phyloP scores from a whole-genome alignment of 1,140 invertebrate genomes.

The Pygmarrhopalites habei region DNA sequence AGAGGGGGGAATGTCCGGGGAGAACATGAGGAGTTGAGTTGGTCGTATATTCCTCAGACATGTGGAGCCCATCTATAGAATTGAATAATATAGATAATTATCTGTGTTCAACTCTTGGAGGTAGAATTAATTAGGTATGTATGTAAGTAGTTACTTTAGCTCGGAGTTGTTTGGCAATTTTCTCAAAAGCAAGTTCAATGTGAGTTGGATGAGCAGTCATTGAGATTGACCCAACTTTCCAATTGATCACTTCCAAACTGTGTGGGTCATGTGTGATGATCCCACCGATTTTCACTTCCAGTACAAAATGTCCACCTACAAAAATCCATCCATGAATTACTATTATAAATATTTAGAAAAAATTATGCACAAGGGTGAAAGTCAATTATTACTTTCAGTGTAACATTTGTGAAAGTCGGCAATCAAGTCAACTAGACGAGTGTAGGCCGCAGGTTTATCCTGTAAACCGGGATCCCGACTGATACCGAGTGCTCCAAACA shows the following conservation, averaged over 20 bases:
- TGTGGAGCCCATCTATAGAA: constrained; percentile 10
- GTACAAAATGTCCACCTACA: constrained; percentile 30
- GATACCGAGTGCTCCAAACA: constrained; percentile 36
- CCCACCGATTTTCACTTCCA: constrained; percentile 33
- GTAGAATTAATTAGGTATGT: no score
- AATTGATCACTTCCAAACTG: constrained; percentile 22
- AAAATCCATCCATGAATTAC: no score
- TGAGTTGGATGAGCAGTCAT: not conserved
- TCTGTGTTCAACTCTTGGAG: not conserved
- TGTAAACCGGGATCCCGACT: constrained; percentile 33
- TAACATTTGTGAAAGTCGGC: constrained; percentile 24
- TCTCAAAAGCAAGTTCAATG: constrained; percentile 18
- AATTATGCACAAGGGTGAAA: no score
- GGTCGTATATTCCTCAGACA: constrained; percentile 8
- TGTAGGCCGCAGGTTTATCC: constrained; percentile 26
- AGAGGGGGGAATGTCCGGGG: no score
- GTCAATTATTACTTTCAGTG: constrained; percentile 23
- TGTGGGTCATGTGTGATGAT: constrained; percentile 34
- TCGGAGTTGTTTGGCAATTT: constrained; percentile 11
- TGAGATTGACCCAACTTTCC: constrained; percentile 9
- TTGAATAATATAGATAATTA: no score
- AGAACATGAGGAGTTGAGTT: not conserved
- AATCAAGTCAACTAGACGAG: constrained; percentile 31
- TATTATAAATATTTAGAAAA: no score
- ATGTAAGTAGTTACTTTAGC: constrained; percentile 9